A percentile compares a stretch with the other conserved stretches of the same genome.
Conservation (phyloP, 2,797 vertebrate species). For the Melanitta fusca region DNA sequence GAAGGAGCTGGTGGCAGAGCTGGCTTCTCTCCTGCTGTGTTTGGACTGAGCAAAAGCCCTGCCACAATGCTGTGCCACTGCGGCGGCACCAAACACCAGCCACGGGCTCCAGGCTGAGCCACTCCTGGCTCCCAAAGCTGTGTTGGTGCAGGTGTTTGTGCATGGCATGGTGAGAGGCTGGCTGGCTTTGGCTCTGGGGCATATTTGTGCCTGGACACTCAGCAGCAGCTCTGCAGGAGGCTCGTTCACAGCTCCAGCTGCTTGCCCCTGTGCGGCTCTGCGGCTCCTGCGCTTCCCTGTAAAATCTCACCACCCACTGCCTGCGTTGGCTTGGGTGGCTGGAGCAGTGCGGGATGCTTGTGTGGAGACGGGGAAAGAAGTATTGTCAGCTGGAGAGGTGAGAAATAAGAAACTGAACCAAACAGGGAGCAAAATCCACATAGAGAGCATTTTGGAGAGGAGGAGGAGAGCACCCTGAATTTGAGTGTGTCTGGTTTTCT, state of each 20-base stretch:
- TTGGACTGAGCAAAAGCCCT: background rate
- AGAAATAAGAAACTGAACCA: background rate
- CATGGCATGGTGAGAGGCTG: background rate
- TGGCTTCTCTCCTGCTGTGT: background rate
- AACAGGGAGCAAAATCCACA: background rate
- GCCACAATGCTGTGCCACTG: background rate
- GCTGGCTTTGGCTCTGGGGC: background rate
- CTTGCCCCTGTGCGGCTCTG: background rate
- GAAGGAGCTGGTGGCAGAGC: background rate
- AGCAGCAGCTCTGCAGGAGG: background rate
- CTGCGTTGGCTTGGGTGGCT: background rate
- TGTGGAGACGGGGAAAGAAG: background rate
- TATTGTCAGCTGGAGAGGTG: background rate
- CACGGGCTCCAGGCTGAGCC: background rate
- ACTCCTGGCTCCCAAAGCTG: background rate
- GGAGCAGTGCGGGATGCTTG: background rate
- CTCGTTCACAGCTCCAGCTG: background rate
- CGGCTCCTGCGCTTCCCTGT: background rate
- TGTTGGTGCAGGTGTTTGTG: rapidly evolving
- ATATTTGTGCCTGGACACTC: background rate
- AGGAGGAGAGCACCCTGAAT: background rate
- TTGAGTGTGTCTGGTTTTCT: background rate
- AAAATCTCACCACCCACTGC: background rate
- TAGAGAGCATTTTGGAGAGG: background rate
- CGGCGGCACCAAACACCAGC: background rate